phyloP scores from a whole-genome alignment of 2,888 invertebrate genomes.

The Volucella inanis region DNA sequence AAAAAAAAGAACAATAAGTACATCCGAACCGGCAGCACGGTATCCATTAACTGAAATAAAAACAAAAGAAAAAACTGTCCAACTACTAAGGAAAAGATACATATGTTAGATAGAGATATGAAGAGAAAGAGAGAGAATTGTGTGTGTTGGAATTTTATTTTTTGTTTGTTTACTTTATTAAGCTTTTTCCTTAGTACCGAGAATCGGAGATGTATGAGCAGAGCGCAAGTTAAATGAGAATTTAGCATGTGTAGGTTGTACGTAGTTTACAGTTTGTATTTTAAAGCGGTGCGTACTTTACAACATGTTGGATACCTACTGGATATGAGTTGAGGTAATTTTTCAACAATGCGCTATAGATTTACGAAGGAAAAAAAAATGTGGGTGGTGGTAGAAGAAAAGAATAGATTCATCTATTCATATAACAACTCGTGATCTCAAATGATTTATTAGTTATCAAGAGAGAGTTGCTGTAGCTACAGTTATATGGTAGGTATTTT shows the following conservation, averaged over 20 bases:
- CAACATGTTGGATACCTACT: slow-evolving; percentile 52
- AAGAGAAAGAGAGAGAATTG: slow-evolving; percentile 28
- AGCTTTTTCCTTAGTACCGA: slow-evolving; percentile 52
- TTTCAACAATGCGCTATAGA: neutral
- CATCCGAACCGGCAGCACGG: slow-evolving; percentile 72
- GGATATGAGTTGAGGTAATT: neutral
- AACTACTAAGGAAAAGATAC: slow-evolving; percentile 5
- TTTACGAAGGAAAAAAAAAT: neutral
- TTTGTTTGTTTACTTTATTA: slow-evolving; percentile 20
- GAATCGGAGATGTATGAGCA: slow-evolving; percentile 8
- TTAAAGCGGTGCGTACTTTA: slow-evolving; percentile 8
- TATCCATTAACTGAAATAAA: slow-evolving; percentile 71
- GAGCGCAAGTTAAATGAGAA: neutral
- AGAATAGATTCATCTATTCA: neutral
- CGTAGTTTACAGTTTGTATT: neutral
- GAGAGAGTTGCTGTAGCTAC: neutral
- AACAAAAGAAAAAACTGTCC: slow-evolving; percentile 61
- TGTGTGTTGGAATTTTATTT: slow-evolving; percentile 41
- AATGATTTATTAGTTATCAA: slow-evolving; percentile 45
- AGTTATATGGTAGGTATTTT: neutral
- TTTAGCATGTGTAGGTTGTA: too few relatives aligned
- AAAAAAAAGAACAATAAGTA: slow-evolving; percentile 27
- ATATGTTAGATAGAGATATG: neutral
- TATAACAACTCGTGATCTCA: slow-evolving; percentile 8
- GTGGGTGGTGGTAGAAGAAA: neutral